Base-by-base conservation (phyloP, 2,797 vertebrate species). In the Acropternis orthonyx region DNA sequence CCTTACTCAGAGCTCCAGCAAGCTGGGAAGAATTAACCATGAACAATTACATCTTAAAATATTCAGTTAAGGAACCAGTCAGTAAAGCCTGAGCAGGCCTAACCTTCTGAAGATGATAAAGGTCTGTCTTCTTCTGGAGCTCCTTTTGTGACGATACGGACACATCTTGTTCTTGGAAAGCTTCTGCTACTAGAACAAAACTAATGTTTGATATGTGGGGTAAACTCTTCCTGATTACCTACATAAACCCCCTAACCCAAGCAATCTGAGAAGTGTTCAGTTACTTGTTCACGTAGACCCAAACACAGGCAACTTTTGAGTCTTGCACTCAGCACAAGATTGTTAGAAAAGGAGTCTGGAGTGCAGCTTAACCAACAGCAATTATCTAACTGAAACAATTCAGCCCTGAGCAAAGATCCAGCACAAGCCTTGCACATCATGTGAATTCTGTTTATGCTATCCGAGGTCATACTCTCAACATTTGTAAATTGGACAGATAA, bases 31-130 rank as follows among this genome's bases (percentile, higher is more conserved):
- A 95, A 67, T 32, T 83, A 94, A 90, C 63, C 61, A 71, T 8
- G 37, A 92, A n/a, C 30, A 93, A 63, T 52, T 41, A 65, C 24
- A 73, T 62, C 21, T 65, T 24, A 56, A 85, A 87, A 30, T 24
- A 46, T 93, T 78, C 34, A 52, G 44, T 74, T 34, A 87, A 58
- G 41, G 26, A 89, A 61, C 18, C 22, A 75, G 67, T 14, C 49
- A 79, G 46, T 78, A 95, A 93, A 83, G 83, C 73, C 89, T 79
- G 59, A 3, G 12, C 36, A 90, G 36, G 80, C 32, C 96, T 97
- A 93, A 99, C 99, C 98, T 99, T 99, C 96, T 99, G 99, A 96
- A 99, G 98, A 78, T 99, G 98, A 97, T 99, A 99, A 80, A 99
- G 98, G 95, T 99, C 98, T 1, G 99, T 99, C 98, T 99, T 99